These are phyloP conservation scores for Psittacula derbiana DNA, from an alignment of 2,797 vertebrate genomes.

Conservation along the genomic window DNA sequence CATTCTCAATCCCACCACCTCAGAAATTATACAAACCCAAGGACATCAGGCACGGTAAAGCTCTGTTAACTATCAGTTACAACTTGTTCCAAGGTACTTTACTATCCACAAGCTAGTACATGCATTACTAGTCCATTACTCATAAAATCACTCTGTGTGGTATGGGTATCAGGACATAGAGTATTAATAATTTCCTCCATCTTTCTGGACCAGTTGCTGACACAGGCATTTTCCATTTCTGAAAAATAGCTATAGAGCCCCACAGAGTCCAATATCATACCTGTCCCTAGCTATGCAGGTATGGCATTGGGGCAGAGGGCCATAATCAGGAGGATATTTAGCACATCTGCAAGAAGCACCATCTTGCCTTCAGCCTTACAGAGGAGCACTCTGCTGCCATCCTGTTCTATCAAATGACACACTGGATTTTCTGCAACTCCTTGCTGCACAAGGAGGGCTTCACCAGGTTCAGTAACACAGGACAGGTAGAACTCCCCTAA, in stretches of 20 bases:
- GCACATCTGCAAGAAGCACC: not conserved
- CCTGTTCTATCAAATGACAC: not conserved
- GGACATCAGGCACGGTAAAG: not conserved
- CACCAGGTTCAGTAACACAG: not conserved
- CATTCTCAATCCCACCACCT: not conserved
- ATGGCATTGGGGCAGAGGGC: not conserved
- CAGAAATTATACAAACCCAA: not conserved
- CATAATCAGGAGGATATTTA: not conserved
- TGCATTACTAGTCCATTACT: not conserved
- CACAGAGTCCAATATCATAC: not conserved
- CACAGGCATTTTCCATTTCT: not conserved
- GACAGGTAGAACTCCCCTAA: not conserved
- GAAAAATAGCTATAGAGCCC: not conserved
- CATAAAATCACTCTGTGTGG: conserved; percentile 8
- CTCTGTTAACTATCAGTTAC: not conserved
- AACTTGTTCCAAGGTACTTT: not conserved
- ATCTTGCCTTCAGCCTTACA: not conserved
- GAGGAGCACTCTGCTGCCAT: not conserved
- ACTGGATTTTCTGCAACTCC: not conserved
- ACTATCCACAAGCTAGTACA: not conserved
- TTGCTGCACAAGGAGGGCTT: not conserved
- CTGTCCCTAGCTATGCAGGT: not conserved
- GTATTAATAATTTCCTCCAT: not conserved
- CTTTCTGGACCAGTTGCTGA: not conserved
- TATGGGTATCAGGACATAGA: not conserved